Evolutionary conservation across 2,797 vertebrate genomes (phyloP).

Genomic region (Danio kyathit): DNA sequence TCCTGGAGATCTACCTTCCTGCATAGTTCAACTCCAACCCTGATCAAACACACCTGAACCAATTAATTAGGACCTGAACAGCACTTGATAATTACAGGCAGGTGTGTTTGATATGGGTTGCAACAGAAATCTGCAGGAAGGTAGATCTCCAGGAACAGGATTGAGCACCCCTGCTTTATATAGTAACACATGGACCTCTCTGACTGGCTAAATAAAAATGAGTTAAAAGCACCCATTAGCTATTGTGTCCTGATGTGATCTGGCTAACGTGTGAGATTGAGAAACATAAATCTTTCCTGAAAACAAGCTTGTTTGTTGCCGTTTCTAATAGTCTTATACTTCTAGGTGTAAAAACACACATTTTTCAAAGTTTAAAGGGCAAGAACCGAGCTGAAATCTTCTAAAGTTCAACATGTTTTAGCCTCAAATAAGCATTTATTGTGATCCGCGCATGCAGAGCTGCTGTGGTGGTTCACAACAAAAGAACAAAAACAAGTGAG

Average conservation of each 20-base stretch:
- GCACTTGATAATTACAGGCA: too few species aligned
- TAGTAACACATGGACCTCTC: constrained; percentile 23
- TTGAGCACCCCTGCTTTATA: too few species aligned
- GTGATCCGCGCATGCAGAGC: background rate
- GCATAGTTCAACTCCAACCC: too few species aligned
- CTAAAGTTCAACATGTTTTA: constrained; percentile 6
- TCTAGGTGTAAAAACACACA: constrained; percentile 11
- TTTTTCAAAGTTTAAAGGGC: constrained; percentile 54
- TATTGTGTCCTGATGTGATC: too few species aligned
- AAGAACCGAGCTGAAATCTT: constrained; percentile 47
- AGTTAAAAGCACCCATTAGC: background rate
- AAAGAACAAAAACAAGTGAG: constrained; percentile 18
- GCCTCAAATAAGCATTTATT: constrained; percentile 27
- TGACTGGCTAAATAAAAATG: constrained; percentile 20
- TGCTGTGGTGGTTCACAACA: background rate
- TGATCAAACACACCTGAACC: too few species aligned
- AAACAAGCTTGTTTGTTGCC: too few species aligned
- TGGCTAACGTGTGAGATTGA: too few species aligned
- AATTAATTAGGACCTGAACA: too few species aligned
- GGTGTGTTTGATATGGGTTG: too few species aligned
- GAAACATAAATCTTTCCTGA: background rate
- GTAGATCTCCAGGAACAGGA: too few species aligned
- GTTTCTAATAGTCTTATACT: constrained; percentile 38
- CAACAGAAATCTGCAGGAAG: too few species aligned
- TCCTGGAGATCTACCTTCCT: too few species aligned